These are phyloP conservation scores for Cylindroiulus punctatus DNA, from an alignment of 2,888 invertebrate species.

Conservation along the genomic window DNA sequence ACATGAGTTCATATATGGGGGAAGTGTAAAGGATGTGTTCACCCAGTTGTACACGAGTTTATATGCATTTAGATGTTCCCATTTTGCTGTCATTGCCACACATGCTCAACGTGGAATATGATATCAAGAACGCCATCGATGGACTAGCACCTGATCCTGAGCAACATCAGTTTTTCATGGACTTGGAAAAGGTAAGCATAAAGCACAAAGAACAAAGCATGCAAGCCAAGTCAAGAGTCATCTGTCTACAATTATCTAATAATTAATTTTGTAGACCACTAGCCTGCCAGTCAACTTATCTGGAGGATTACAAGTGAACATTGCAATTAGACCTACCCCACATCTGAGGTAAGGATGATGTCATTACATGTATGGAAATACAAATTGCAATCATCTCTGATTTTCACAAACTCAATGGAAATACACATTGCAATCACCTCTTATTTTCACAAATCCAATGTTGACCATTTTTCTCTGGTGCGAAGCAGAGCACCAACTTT, in stretches of 20 bases:
- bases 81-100: conserved; percentile 50
- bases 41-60: too few species aligned
- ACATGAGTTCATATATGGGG: too few species aligned
- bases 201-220: too few species aligned
- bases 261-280: not conserved
- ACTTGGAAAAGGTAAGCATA: conserved; percentile 46
- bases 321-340: not conserved
- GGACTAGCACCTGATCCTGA: conserved; percentile 49
- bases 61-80: not conserved
- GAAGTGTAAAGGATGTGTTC: not conserved
- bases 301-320: not conserved
- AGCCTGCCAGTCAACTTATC: not conserved
- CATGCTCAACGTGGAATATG: conserved; percentile 31
- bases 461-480: too few species aligned
- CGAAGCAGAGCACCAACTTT: too few species aligned
- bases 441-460: too few species aligned
- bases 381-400: too few species aligned
- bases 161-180: conserved; percentile 42
- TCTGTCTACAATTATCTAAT: not conserved
- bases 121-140: conserved; percentile 50
- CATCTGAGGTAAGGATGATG: not conserved
- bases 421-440: too few species aligned
- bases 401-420: too few species aligned
- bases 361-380: too few species aligned
- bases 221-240: not conserved